Evolutionary conservation across 2,797 vertebrate genomes (phyloP), one percentile per base, ranked within the genome.

Genomic region (Odontamblyopus lacepedii): DNA sequence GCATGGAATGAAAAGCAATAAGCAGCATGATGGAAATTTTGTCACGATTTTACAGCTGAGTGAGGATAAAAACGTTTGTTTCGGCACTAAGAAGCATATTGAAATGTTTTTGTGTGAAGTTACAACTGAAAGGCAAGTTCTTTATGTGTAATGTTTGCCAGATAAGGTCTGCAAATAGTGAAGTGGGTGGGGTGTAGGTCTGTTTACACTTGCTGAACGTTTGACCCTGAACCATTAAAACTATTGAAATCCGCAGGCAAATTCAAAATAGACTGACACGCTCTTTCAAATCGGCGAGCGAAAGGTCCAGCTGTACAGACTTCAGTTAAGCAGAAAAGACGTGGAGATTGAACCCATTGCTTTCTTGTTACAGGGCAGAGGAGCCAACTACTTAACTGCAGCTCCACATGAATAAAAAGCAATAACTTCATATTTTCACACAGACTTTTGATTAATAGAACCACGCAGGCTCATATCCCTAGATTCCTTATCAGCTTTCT

Each of bases 141-240:
- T 80, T 70, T 51, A 75, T 87, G 78, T 48, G 73, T 83, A 87
- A 86, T 86, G 91, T 91, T 91, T 90, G 80, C 78, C 82, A 84
- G 88, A 91, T 91, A 92, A 88, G 86, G 85, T 85, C 81, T 82
- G 86, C 84, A 90, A 91, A 91, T 81, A 86, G 63, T 60, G 77
- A 76, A 44, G 59, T 72, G 83, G 71, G 77, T 73, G 77, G n/a
- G 18, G 48, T 18, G 23, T 50, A 35, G 1, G 18, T 72, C 65
- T 83, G 77, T 83, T 83, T 78, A 82, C 63, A 85, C 70, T 15
- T 4, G 11, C 48, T 78, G 80, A 87, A 88, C 72, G 50, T 89
- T 87, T 91, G 91, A 92, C 89, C 91, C 50, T 63, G 26, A 61
- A 63, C 35, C 30, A 77, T 60, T 48, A 5, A 60, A 60, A 30